These are phyloP conservation scores for Ptilodon capucinus DNA, from an alignment of 2,888 invertebrate genomes.

Conservation along the genomic window DNA sequence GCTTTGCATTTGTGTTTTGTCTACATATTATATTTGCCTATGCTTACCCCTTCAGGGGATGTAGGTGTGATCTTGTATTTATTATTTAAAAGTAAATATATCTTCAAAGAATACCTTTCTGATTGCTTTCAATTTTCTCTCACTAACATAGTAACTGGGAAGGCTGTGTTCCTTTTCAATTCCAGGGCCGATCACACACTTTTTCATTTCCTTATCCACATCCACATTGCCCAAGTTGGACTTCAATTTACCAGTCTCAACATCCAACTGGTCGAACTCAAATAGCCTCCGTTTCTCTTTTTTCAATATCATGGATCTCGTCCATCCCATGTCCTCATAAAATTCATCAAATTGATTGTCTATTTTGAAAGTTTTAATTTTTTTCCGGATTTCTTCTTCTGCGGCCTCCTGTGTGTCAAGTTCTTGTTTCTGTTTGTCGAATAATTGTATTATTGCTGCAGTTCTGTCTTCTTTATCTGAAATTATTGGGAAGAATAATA, in stretches of 20 bases:
- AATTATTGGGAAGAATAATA: slow-evolving; percentile 10
- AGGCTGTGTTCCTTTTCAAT: slow-evolving; percentile 85
- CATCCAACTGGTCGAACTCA: slow-evolving; percentile 64
- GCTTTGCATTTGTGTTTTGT: too few species aligned
- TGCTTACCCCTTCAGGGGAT: too few species aligned
- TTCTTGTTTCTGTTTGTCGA: slow-evolving; percentile 63
- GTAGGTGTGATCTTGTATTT: too few species aligned
- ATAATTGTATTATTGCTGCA: slow-evolving; percentile 54
- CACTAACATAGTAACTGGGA: slow-evolving; percentile 82
- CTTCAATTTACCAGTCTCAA: slow-evolving; percentile 67
- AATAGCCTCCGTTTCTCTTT: slow-evolving; percentile 53
- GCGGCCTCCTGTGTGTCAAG: slow-evolving; percentile 48
- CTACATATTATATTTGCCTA: too few species aligned
- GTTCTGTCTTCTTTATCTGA: slow-evolving; percentile 61
- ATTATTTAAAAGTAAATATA: too few species aligned
- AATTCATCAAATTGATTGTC: slow-evolving; percentile 64
- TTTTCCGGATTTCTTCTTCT: slow-evolving; percentile 58
- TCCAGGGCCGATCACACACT: slow-evolving; percentile 84
- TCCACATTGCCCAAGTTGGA: slow-evolving; percentile 68
- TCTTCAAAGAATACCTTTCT: too few species aligned
- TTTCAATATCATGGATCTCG: slow-evolving; percentile 49
- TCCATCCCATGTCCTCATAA: slow-evolving; percentile 72
- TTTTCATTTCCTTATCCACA: slow-evolving; percentile 83
- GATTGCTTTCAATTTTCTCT: slow-evolving; percentile 79
- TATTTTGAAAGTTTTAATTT: slow-evolving; percentile 59